Conservation (phyloP, 2,797 vertebrate genomes). For the Tragelaphus eurycerus region DNA sequence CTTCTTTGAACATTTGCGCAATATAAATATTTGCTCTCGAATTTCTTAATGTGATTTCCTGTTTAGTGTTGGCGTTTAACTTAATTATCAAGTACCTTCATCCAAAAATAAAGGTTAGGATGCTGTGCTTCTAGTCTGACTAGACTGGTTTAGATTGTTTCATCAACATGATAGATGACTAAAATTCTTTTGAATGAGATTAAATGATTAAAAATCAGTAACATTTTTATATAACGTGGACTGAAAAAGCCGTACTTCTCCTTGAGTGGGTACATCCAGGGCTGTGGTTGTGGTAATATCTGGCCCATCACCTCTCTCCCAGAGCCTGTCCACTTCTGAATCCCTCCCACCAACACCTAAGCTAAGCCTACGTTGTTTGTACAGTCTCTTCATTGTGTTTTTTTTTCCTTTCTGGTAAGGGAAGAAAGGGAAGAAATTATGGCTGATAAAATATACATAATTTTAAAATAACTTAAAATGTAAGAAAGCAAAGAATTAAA, state of each 20-base stretch:
- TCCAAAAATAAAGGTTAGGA: not conserved
- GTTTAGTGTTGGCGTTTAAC: not conserved
- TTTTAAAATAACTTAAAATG: slow-evolving; percentile 1
- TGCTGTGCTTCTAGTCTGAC: not conserved
- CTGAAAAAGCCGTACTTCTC: not conserved
- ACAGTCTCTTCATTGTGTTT: not conserved
- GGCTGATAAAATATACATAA: not conserved
- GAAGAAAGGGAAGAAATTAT: not conserved
- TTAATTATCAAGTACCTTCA: not conserved
- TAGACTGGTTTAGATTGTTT: not conserved
- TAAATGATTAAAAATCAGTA: not conserved
- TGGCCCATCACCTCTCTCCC: not conserved
- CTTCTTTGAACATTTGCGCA: not conserved
- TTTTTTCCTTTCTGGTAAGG: not conserved
- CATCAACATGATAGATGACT: not conserved
- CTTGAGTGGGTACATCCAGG: not conserved
- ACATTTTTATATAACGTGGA: not conserved
- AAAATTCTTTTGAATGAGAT: not conserved
- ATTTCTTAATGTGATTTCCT: not conserved
- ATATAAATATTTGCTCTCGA: not conserved
- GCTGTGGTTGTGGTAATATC: not conserved
- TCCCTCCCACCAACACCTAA: not conserved
- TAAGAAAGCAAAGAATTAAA: not conserved
- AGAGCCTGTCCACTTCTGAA: not conserved
- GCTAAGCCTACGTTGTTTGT: not conserved